Percentiles rank a stretch among this genome's conserved stretches.
Conservation (phyloP, 2,888 invertebrate genomes). For the Drosophila cracens region DNA sequence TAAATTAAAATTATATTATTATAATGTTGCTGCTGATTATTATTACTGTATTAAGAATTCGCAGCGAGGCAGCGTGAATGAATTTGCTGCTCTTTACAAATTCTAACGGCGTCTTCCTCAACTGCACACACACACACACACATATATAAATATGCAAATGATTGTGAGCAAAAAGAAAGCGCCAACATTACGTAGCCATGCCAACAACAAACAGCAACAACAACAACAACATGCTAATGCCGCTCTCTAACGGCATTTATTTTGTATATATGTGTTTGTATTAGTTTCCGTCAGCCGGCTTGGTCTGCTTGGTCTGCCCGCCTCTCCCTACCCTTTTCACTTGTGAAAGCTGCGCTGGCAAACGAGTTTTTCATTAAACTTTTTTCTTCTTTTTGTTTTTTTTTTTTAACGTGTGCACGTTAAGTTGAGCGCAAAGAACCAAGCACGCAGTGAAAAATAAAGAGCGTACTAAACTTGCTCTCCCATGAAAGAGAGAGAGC, state of each 20-base stretch:
- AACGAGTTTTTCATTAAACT: slow-evolving; percentile 61
- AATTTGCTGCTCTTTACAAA: slow-evolving; percentile 66
- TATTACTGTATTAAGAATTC: slow-evolving; percentile 57
- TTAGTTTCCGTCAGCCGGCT: slow-evolving; percentile 58
- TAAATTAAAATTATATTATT: slow-evolving; percentile 68
- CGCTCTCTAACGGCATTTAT: slow-evolving; percentile 62
- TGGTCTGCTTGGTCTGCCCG: slow-evolving; percentile 27
- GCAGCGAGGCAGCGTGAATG: slow-evolving; percentile 57
- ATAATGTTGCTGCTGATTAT: slow-evolving; percentile 51
- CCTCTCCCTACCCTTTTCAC: slow-evolving; percentile 50
- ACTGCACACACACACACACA: slow-evolving; percentile 4
- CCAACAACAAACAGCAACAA: slow-evolving; percentile 23
- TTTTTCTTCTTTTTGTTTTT: slow-evolving; percentile 8
- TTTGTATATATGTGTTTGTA: slow-evolving; percentile 35
- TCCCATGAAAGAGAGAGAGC: slow-evolving; percentile 29
- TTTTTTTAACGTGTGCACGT: slow-evolving; percentile 36
- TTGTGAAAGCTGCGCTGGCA: slow-evolving; percentile 73
- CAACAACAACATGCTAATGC: slow-evolving; percentile 66
- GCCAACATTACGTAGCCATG: slow-evolving; percentile 75
- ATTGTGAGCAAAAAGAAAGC: slow-evolving; percentile 71
- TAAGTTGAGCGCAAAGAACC: slow-evolving; percentile 53
- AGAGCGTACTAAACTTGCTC: slow-evolving; percentile 12
- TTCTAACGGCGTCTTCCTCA: slow-evolving; percentile 74
- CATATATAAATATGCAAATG: slow-evolving; percentile 43
- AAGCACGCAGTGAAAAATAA: slow-evolving; percentile 19